Conservation (phyloP, 2,888 invertebrate genomes). For the Thereva unica region DNA sequence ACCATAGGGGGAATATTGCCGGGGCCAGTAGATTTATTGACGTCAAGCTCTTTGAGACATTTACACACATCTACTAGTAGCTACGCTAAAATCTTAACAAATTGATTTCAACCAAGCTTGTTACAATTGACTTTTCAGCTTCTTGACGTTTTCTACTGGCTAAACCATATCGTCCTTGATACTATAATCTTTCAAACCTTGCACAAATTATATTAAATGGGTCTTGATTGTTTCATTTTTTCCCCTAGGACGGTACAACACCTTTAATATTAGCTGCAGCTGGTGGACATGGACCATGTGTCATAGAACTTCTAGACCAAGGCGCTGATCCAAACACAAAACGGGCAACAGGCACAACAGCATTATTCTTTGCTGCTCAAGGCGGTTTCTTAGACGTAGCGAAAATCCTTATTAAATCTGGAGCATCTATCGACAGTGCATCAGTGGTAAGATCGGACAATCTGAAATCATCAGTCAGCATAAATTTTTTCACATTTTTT, state of each 20-base stretch:
- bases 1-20: too few species aligned
- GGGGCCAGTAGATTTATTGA: too few species aligned
- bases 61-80: too few species aligned
- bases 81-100: too few species aligned
- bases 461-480: neutral
- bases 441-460: conserved; percentile 67
- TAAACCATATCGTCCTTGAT: too few species aligned
- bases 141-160: too few species aligned
- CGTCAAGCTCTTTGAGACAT: too few species aligned
- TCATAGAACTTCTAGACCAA: conserved; percentile 82
- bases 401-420: conserved; percentile 74
- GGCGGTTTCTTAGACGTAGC: conserved; percentile 87
- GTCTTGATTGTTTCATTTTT: conserved; percentile 13
- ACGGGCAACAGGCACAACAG: conserved; percentile 89
- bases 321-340: conserved; percentile 87
- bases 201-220: too few species aligned
- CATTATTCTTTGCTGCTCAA: conserved; percentile 92
- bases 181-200: too few species aligned
- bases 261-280: conserved; percentile 90
- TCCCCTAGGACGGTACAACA: conserved; percentile 87
- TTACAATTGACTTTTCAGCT: too few species aligned
- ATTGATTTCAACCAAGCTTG: too few species aligned
- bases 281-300: conserved; percentile 87
- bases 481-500: conserved; percentile 10
- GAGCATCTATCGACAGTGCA: conserved; percentile 76